These are phyloP conservation scores for Aythya baeri DNA, from an alignment of 2,113 vertebrate species.

Conservation along the genomic window DNA sequence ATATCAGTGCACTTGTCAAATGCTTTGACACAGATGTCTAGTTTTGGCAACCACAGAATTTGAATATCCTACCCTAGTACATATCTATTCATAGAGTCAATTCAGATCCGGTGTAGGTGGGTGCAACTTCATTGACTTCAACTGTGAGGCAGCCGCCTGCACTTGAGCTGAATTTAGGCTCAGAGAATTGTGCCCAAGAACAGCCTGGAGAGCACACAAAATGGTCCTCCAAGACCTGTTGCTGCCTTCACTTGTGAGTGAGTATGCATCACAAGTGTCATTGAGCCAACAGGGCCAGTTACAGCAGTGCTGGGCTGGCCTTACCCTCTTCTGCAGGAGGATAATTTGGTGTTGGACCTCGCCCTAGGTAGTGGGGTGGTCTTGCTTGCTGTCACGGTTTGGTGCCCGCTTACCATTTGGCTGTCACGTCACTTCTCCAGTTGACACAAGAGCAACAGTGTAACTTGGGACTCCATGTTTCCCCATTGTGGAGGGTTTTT, in stretches of 20 bases:
- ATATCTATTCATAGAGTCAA: conserved; percentile 69
- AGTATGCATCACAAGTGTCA: not conserved
- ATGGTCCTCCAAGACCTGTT: conserved; percentile 2
- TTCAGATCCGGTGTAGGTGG: conserved; percentile 71
- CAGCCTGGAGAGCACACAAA: not conserved
- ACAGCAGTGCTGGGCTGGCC: not conserved
- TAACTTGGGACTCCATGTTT: not conserved
- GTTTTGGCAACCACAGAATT: conserved; percentile 65
- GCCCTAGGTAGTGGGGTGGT: not conserved
- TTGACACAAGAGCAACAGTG: not conserved
- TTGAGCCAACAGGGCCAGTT: not conserved
- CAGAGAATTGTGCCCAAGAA: not conserved
- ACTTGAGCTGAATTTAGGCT: conserved; percentile 58
- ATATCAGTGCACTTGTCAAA: conserved; percentile 72
- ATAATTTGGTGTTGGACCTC: not conserved
- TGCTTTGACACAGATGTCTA: conserved; percentile 74
- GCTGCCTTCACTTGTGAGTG: not conserved
- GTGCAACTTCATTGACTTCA: conserved; percentile 72
- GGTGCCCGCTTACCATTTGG: not conserved
- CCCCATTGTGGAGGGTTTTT: accelerated
- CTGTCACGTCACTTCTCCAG: not conserved
- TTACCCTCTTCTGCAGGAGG: not conserved
- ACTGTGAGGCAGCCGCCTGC: conserved; percentile 61
- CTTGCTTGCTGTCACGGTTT: not conserved
- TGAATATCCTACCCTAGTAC: conserved; percentile 64